A percentile compares a stretch with the other conserved stretches of the same genome.
Conservation (phyloP, 2,888 invertebrate genomes). For the Neoitamus cyanurus region DNA sequence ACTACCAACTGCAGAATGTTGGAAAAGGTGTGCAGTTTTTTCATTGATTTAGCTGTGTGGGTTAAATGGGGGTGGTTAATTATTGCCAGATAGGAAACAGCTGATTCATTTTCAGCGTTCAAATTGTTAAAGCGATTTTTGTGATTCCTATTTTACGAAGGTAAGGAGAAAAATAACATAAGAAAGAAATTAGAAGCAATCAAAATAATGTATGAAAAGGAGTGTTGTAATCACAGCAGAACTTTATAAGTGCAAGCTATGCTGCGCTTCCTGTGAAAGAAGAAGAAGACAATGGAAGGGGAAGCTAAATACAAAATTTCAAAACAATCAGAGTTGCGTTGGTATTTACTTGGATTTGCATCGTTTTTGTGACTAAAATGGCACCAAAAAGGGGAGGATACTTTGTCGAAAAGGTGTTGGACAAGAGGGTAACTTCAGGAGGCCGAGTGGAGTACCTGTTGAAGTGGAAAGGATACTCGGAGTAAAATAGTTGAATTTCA, state of each 20-base stretch:
- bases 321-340: neutral
- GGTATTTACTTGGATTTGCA: neutral
- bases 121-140: neutral
- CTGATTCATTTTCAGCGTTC: neutral
- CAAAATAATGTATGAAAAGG: neutral
- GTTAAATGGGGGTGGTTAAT: neutral
- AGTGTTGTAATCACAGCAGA: neutral
- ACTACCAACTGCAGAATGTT: neutral
- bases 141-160: neutral
- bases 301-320: neutral
- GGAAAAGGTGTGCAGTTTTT: neutral
- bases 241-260: neutral
- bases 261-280: neutral
- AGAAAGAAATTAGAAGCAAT: neutral
- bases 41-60: neutral
- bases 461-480: conserved; percentile 84
- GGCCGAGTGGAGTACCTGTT: conserved; percentile 79
- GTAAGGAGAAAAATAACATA: neutral
- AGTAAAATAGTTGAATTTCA: conserved; percentile 66
- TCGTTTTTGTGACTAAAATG: neutral
- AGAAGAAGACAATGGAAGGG: neutral
- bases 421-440: conserved; percentile 76
- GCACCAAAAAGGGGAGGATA: conserved; percentile 70
- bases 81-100: neutral
- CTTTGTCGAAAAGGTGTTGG: conserved; percentile 91